phyloP scores from a whole-genome alignment of 1,140 invertebrate genomes.

The Panonychus citri region DNA sequence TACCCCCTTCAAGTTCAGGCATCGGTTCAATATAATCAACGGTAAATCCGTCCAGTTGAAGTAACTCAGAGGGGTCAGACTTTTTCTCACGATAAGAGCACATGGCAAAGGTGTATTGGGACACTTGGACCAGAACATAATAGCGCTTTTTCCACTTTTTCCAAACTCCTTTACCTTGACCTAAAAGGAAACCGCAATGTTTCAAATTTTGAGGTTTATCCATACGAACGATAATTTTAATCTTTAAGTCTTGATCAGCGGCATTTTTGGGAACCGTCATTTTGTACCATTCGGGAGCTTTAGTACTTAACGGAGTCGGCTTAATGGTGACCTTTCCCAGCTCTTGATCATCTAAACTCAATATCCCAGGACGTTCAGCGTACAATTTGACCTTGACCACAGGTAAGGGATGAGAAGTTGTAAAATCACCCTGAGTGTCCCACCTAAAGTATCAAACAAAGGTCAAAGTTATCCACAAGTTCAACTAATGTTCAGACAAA shows the following conservation, averaged over 20 bases:
- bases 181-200: conserved; percentile 84
- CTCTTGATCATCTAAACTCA: conserved; percentile 95
- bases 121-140: conserved; percentile 94
- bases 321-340: conserved; percentile 57
- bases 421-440: conserved; percentile 95
- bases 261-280: conserved; percentile 85
- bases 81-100: conserved; percentile 99
- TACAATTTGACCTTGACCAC: conserved; percentile 87
- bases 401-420: conserved; percentile 84
- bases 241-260: conserved; percentile 78
- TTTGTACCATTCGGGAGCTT: conserved; percentile 78
- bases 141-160: conserved; percentile 99
- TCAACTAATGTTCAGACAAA: too few relatives aligned
- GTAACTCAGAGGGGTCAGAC: conserved; percentile 95
- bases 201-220: conserved; percentile 99
- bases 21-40: conserved; percentile 95
- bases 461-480: not conserved
- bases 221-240: conserved; percentile 92
- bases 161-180: conserved; percentile 89
- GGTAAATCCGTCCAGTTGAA: conserved; percentile 95
- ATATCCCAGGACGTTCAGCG: conserved; percentile 87
- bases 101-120: conserved; percentile 98
- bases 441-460: conserved; percentile 34
- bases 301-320: conserved; percentile 24
- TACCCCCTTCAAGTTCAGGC: conserved; percentile 57